Base-by-base conservation (phyloP, 2,113 vertebrate species). In the Salvator merianae region DNA sequence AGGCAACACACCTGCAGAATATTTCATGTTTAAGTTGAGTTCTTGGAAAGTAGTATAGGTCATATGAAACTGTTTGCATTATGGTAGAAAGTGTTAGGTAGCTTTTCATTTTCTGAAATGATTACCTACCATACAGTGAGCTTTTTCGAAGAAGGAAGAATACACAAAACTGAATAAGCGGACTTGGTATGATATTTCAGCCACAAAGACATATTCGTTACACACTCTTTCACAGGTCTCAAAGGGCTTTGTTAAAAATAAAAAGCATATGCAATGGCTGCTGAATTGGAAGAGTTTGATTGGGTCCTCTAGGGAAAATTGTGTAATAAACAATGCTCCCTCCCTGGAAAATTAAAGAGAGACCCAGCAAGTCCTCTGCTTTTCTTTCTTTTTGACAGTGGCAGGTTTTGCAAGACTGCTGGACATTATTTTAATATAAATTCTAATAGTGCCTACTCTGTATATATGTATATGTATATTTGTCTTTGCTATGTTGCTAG, bases 161-260 rank as follows among this genome's bases (percentile, higher is more conserved):
- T 34, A 47, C 28, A 28, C 9, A 34, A 83, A 77, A 70, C 22
- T 0, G 1, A 43, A 43, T 0, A 0, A 79, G 34, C 88, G 81
- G 74, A 84, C 47, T 34, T 69, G 3, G 53, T 77, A 66, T 1
- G 81, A 26, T 87, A 65, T 50, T 78, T 78, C 38, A 81, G 88
- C 84, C 78, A 13, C 18, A 79, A 79, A 38, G 9, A 86, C 71
- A 73, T 79, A 82, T 87, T 82, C 85, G 85, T 28, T 81, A 59
- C 1, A 79, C n/a, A 63, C 66, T 71, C 34, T 47, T 88, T 1
- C 30, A 5, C 55, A 77, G 14, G 84, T 91, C 90, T 92, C 93
- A 88, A n/a, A 85, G 91, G 90, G 83, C 84, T 94, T 93, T 92
- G 88, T 94, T 94, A 92, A 90, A 92, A 92, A 88, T 84, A 32